phyloP scores from a whole-genome alignment of 2,797 vertebrate genomes.

The Orestias chungarensis region DNA sequence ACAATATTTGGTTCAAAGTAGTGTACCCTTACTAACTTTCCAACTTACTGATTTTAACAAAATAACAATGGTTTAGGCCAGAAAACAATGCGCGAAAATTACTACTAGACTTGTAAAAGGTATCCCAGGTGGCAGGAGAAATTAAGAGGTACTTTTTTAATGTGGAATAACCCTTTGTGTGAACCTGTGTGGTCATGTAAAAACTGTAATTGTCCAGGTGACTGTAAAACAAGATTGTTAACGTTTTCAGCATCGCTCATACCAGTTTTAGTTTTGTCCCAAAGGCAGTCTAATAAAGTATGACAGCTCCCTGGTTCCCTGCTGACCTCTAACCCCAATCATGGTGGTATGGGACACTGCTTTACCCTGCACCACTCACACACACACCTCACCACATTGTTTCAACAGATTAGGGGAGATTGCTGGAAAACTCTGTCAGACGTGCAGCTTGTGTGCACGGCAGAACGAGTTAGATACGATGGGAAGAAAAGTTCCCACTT shows the following conservation, averaged over 20 bases:
- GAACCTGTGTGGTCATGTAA: constrained; percentile 42
- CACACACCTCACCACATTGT: constrained; percentile 72
- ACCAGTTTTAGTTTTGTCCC: constrained; percentile 65
- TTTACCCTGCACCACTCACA: constrained; percentile 52
- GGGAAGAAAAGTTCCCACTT: constrained; percentile 29
- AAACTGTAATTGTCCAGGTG: constrained; percentile 53
- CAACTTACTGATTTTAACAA: not conserved
- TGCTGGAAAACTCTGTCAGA: constrained; percentile 71
- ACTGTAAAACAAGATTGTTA: constrained; percentile 57
- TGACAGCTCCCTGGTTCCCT: constrained; percentile 79
- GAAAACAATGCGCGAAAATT: not conserved
- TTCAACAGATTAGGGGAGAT: constrained; percentile 73
- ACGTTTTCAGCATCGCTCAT: constrained; percentile 42
- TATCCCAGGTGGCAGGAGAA: not conserved
- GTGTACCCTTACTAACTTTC: not conserved
- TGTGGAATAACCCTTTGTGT: not conserved
- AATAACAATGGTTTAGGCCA: not conserved
- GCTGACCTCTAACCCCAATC: constrained; percentile 74
- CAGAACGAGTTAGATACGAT: constrained; percentile 51
- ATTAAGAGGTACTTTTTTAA: not conserved
- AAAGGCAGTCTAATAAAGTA: constrained; percentile 75
- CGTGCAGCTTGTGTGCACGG: constrained; percentile 65
- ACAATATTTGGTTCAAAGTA: not conserved
- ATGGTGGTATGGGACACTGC: constrained; percentile 69
- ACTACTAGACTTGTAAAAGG: not conserved